Conservation (phyloP, 2,113 vertebrate genomes). For the Anthoscopus minutus region DNA sequence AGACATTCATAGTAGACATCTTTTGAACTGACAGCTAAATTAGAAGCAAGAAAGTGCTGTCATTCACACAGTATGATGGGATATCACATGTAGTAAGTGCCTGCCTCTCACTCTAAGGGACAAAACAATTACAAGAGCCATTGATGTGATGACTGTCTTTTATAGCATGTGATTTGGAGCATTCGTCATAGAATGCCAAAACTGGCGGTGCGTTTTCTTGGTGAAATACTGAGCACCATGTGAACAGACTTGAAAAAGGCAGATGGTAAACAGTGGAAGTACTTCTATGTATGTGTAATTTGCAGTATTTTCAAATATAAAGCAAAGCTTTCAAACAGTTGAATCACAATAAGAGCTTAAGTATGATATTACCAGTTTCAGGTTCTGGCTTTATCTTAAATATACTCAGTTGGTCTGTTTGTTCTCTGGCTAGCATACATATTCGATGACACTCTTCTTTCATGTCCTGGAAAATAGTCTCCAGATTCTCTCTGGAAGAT, state of each 20-base stretch:
- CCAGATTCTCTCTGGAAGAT: conserved; percentile 81
- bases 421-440: conserved; percentile 82
- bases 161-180: conserved; percentile 56
- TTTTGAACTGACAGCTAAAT: conserved; percentile 57
- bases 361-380: conserved; percentile 81
- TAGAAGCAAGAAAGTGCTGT: conserved; percentile 48
- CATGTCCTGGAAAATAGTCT: conserved; percentile 83
- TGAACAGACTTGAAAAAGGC: conserved; percentile 62
- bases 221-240: conserved; percentile 49
- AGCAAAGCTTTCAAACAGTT: conserved; percentile 64
- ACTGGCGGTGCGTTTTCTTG: conserved; percentile 42
- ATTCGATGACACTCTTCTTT: conserved; percentile 92
- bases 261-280: conserved; percentile 61
- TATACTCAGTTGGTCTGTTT: conserved; percentile 90
- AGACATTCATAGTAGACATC: conserved; percentile 38
- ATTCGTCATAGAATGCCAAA: conserved; percentile 57
- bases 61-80: conserved; percentile 51
- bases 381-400: conserved; percentile 80
- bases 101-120: conserved; percentile 60
- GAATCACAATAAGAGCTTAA: conserved; percentile 67
- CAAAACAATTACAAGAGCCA: conserved; percentile 58
- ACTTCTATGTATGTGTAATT: conserved; percentile 59
- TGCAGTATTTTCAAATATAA: conserved; percentile 68
- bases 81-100: conserved; percentile 57
- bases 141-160: conserved; percentile 55